Percentiles rank a stretch among this genome's conserved stretches.
These are phyloP conservation scores for Todus mexicanus DNA, from an alignment of 2,797 vertebrate genomes.

Conservation along the genomic window DNA sequence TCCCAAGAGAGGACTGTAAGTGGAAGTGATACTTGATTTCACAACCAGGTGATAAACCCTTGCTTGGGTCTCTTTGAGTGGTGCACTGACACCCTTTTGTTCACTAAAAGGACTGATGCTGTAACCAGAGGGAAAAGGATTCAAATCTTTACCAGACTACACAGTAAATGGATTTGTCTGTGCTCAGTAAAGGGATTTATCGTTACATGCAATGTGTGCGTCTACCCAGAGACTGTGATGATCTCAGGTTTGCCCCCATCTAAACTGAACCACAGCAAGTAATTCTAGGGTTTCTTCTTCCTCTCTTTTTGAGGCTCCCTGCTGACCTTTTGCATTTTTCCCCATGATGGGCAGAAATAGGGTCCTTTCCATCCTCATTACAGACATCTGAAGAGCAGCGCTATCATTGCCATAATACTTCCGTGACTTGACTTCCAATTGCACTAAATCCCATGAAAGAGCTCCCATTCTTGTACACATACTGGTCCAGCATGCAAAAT, in stretches of 20 bases:
- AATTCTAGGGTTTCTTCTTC: neutral
- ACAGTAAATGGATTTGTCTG: neutral
- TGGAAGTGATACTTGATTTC: neutral
- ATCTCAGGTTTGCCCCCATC: neutral
- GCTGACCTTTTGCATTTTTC: neutral
- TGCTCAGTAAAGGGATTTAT: neutral
- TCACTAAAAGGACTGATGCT: neutral
- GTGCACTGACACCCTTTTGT: neutral
- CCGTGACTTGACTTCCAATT: neutral
- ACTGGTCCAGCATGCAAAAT: neutral
- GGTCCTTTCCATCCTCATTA: neutral
- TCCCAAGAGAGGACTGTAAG: neutral
- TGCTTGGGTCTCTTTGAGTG: neutral
- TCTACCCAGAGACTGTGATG: neutral
- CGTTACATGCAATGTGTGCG: neutral
- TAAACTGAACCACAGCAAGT: neutral
- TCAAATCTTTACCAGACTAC: neutral
- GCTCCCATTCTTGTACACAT: neutral
- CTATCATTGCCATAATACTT: neutral
- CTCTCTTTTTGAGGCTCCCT: neutral
- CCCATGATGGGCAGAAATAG: neutral
- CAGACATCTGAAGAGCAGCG: neutral
- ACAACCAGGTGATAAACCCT: neutral
- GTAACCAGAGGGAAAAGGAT: neutral
- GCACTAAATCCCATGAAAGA: neutral